A percentile compares a stretch with the other conserved stretches of the same genome.
These are phyloP conservation scores for Helogale parvula DNA, from an alignment of 2,113 vertebrate genomes.

Conservation along the genomic window DNA sequence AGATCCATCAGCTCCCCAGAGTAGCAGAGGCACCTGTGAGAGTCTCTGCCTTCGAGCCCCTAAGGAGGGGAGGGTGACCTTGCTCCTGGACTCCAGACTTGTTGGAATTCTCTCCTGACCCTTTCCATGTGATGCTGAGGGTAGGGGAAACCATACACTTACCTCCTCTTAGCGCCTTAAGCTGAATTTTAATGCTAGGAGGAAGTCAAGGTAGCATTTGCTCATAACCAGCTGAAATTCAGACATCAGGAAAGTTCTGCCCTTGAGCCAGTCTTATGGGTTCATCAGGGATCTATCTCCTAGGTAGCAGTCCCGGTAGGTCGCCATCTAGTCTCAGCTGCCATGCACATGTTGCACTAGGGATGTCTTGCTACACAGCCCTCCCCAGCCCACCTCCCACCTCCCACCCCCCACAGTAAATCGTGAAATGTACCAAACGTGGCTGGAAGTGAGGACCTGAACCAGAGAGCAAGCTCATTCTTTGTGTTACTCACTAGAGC, in stretches of 20 bases:
- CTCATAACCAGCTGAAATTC: constrained; percentile 52
- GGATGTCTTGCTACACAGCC: not conserved
- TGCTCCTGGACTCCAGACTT: not conserved
- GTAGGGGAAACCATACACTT: not conserved
- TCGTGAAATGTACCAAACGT: not conserved
- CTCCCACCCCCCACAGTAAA: not conserved
- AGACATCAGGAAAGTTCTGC: not conserved
- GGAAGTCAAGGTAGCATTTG: not conserved
- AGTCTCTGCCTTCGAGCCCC: not conserved
- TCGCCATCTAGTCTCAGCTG: not conserved
- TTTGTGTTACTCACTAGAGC: not conserved
- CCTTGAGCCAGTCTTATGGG: not conserved
- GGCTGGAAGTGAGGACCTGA: not conserved
- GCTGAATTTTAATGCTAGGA: not conserved
- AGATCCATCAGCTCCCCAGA: too few relatives aligned
- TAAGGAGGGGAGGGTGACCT: not conserved
- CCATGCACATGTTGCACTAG: not conserved
- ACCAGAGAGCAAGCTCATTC: not conserved
- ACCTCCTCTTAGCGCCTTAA: not conserved
- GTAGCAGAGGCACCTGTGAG: too few relatives aligned
- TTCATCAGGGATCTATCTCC: not conserved
- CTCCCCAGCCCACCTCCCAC: not conserved
- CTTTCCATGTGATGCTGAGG: not conserved
- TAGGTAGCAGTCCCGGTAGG: not conserved
- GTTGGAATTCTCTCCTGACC: not conserved